A percentile compares a stretch with the other conserved stretches of the same genome.
These are phyloP conservation scores for Brachyptera putata DNA, from an alignment of 2,888 invertebrate species.

Conservation along the genomic window DNA sequence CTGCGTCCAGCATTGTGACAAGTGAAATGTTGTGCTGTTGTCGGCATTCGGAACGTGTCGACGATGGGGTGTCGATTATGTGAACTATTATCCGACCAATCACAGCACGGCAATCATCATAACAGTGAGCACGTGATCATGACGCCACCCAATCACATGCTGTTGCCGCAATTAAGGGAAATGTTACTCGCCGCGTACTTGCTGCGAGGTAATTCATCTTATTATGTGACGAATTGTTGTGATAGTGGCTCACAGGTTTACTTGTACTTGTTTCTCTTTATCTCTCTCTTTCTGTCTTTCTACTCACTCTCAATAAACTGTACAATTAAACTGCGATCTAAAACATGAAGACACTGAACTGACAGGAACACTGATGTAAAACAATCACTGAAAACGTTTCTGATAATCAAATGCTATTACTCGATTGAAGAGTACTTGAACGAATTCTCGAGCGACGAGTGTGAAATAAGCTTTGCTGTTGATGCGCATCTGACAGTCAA, in stretches of 20 bases:
- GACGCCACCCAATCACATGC: slow-evolving; percentile 14
- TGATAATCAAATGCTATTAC: too few relatives aligned
- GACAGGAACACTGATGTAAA: too few relatives aligned
- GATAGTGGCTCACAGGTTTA: not conserved
- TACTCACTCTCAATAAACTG: not conserved
- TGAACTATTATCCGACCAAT: slow-evolving; percentile 26
- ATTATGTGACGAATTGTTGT: not conserved
- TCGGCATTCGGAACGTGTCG: too few relatives aligned
- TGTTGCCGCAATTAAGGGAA: slow-evolving; percentile 57
- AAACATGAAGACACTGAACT: too few relatives aligned
- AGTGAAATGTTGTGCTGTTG: too few relatives aligned
- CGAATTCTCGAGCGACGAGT: too few relatives aligned
- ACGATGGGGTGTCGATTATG: slow-evolving; percentile 27
- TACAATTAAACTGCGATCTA: not conserved
- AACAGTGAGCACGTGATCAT: slow-evolving; percentile 9
- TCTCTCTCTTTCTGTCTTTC: slow-evolving; percentile 20
- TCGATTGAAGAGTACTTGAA: too few relatives aligned
- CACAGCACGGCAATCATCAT: slow-evolving; percentile 6
- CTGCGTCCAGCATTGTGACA: not conserved
- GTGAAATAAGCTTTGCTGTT: too few relatives aligned
- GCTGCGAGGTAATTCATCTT: slow-evolving; percentile 55
- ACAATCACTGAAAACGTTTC: too few relatives aligned
- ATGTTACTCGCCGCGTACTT: slow-evolving; percentile 62
- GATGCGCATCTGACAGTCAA: too few relatives aligned
- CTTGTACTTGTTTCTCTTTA: slow-evolving; percentile 9